Evolutionary conservation across 1,140 invertebrate species (phyloP).

Genomic region (Eulimnadia texana): DNA sequence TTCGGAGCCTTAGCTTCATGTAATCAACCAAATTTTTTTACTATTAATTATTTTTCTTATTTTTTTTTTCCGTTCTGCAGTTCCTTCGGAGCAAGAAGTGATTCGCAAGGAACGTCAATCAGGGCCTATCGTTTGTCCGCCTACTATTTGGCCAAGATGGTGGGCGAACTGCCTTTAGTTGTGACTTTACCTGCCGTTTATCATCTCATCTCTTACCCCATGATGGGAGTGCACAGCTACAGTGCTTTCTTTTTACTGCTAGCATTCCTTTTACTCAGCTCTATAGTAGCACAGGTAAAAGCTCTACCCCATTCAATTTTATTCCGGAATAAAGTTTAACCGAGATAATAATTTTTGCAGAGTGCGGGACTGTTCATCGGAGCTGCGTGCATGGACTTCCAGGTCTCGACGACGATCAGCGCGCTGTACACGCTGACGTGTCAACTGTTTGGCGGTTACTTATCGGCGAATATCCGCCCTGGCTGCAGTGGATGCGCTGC

Average conservation of each 20-base stretch:
- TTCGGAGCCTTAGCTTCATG: constrained; percentile 64
- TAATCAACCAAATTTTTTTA: constrained; percentile 29
- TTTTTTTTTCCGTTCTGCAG: constrained; percentile 31
- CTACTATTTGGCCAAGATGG: constrained; percentile 73
- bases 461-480: constrained; percentile 61
- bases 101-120: constrained; percentile 67
- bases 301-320: not conserved
- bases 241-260: constrained; percentile 52
- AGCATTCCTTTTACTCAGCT: constrained; percentile 56
- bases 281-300: constrained; percentile 54
- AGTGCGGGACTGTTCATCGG: constrained; percentile 73
- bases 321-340: not conserved
- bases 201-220: constrained; percentile 62
- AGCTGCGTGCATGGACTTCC: constrained; percentile 61
- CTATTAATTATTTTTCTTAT: not conserved
- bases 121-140: constrained; percentile 69
- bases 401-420: constrained; percentile 62
- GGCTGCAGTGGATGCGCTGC: constrained; percentile 66
- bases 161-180: constrained; percentile 62
- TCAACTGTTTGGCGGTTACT: constrained; percentile 68
- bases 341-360: constrained; percentile 28
- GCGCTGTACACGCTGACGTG: constrained; percentile 64
- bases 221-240: constrained; percentile 44
- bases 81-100: constrained; percentile 65
- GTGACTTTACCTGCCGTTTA: constrained; percentile 63